Percentiles rank a stretch among this genome's conserved stretches.
Evolutionary conservation across 2,113 vertebrate species (phyloP).

Genomic region (Aptenodytes patagonicus): DNA sequence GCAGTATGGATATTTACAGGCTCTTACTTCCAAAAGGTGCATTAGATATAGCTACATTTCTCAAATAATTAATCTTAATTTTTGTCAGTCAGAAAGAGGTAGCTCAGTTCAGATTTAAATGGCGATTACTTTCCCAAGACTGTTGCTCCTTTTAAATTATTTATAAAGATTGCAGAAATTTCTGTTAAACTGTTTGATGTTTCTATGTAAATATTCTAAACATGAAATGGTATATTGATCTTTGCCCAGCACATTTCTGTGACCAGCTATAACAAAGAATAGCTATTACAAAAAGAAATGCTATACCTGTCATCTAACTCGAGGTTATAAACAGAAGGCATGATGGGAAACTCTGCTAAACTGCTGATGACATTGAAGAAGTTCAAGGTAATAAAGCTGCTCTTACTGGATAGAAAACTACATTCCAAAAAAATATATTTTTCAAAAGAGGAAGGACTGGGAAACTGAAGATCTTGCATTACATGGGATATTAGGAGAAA

Average conservation of each 20-base stretch:
- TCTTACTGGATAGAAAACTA: neutral
- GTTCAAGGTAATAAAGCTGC: neutral
- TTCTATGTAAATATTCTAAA: neutral
- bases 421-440: neutral
- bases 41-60: neutral
- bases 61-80: neutral
- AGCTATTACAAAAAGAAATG: neutral
- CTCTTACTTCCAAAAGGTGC: neutral
- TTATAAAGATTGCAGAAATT: neutral
- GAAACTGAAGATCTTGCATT: neutral
- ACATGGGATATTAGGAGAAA: fast-evolving
- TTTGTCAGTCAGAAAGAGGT: neutral
- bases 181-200: neutral
- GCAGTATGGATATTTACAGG: neutral
- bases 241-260: neutral
- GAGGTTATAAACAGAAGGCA: neutral
- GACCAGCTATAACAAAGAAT: neutral
- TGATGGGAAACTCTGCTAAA: neutral
- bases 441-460: neutral
- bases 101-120: neutral
- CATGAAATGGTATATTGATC: neutral
- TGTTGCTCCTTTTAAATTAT: neutral
- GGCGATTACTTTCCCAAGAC: neutral
- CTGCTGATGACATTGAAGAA: neutral
- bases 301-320: neutral